phyloP scores from a whole-genome alignment of 2,797 vertebrate genomes.

The Enteromius viviparus region DNA sequence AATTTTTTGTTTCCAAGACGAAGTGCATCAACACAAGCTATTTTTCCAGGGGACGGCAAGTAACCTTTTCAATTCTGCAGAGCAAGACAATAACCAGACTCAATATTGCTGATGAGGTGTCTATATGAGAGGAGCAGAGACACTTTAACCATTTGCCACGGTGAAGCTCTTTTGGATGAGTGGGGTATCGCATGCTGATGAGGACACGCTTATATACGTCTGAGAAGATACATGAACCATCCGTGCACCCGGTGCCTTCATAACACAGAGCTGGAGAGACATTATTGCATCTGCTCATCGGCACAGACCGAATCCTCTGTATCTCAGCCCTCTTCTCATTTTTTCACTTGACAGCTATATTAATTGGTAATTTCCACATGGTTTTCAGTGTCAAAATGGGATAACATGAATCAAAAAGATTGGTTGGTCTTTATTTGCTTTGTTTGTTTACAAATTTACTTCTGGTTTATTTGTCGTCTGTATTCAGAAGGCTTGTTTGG shows the following conservation, averaged over 20 bases:
- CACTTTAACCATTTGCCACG: conserved; percentile 55
- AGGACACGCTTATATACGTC: conserved; percentile 26
- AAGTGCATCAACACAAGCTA: conserved; percentile 28
- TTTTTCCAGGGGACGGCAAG: conserved; percentile 46
- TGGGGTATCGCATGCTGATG: conserved; percentile 56
- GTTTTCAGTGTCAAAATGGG: conserved; percentile 21
- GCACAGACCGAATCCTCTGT: not conserved
- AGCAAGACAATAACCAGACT: conserved; percentile 57
- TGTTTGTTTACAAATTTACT: conserved; percentile 41
- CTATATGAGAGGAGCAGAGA: conserved; percentile 54
- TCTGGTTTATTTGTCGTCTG: conserved; percentile 22
- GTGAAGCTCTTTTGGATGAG: conserved; percentile 49
- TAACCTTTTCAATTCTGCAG: conserved; percentile 62
- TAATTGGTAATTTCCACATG: conserved; percentile 36
- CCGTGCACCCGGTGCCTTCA: conserved; percentile 21
- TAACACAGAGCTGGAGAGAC: conserved; percentile 23
- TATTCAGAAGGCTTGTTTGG: not conserved
- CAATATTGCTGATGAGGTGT: conserved; percentile 61
- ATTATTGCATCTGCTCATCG: conserved; percentile 18
- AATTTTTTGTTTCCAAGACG: conserved; percentile 40
- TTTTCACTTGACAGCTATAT: conserved; percentile 27
- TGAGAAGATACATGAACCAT: conserved; percentile 32
- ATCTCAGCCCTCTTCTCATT: conserved; percentile 13
- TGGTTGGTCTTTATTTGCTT: conserved; percentile 25
- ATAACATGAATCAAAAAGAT: conserved; percentile 26